Evolutionary conservation across 2,797 vertebrate genomes (phyloP), one percentile per base, ranked within the genome.

Genomic region (Odontamblyopus lacepedii): DNA sequence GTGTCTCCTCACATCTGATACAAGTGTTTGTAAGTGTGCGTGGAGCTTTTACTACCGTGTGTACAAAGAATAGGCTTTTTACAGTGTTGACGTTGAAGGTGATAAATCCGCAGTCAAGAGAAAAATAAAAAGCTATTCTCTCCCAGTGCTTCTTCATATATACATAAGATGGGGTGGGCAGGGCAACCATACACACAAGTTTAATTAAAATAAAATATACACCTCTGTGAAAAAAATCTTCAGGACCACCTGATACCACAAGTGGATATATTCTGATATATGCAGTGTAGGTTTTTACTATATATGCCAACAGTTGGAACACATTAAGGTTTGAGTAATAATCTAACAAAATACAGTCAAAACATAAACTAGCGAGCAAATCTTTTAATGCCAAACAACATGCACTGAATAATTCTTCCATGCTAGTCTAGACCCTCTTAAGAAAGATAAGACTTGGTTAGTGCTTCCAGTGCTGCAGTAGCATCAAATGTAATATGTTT

Each of bases 401-500:
- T 63, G 41, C n/a, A 63, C 30, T 5, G 64, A 66, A 61, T 56
- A 64, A 53, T 53, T 71, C 30, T 61, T 70, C 2, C 67, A 50
- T 71, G 61, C 48, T 57, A 70, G 63, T 19, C 61, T 50, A 59
- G 51, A 68, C 67, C 70, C 63, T 69, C 63, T 72, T 70, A 67
- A 15, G 68, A 78, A 74, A 69, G 67, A 64, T 18, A 18, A 16
- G 68, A 59, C 66, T 77, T 78, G 76, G 82, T 83, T 80, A 78
- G 71, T 66, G 78, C 68, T 60, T 74, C 72, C 72, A 67, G 63
- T 76, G 83, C 70, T 74, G 79, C 76, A 73, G 80, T 80, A 83
- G 82, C 48, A 73, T 83, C 75, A 73, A 75, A 85, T 81, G 82
- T 83, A 85, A 87, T 86, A 86, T 89, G 87, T 89, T 87, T 76